A percentile compares a stretch with the other conserved stretches of the same genome.
Evolutionary conservation across 2,888 invertebrate species (phyloP).

Genomic region (Holacanthella duospinosa): DNA sequence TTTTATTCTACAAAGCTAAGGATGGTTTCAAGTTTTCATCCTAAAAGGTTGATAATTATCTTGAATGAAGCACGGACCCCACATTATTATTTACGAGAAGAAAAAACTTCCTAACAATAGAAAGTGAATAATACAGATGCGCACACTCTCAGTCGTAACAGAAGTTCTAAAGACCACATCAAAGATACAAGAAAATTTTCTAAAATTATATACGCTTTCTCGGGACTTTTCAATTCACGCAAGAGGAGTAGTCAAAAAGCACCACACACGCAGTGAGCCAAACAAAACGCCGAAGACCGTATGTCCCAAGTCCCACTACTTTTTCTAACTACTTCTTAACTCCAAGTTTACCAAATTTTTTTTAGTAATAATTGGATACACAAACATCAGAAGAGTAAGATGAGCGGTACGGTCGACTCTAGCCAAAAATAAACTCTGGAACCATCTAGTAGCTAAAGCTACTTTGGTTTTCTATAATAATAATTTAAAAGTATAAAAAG

Average conservation of each 20-base stretch:
- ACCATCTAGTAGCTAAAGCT: not conserved
- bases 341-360: too few species aligned
- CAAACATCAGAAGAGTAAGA: not conserved
- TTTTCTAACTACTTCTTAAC: too few species aligned
- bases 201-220: not conserved
- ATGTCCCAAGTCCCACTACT: too few species aligned
- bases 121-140: not conserved
- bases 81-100: not conserved
- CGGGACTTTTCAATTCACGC: not conserved
- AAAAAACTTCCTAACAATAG: not conserved
- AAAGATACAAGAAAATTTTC: not conserved
- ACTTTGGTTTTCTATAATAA: not conserved
- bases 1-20: not conserved
- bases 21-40: not conserved
- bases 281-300: not conserved
- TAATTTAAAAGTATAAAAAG: too few species aligned
- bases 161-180: constrained; percentile 3
- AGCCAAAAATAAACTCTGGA: not conserved
- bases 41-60: constrained; percentile 3
- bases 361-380: not conserved
- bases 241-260: not conserved
- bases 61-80: constrained; percentile 4
- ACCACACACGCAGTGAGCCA: not conserved
- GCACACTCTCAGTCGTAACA: not conserved
- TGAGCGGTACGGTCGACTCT: not conserved